Percentiles rank a stretch among this genome's conserved stretches.
These are phyloP conservation scores for Apodemus agrarius DNA, from an alignment of 2,797 vertebrate genomes.

Conservation along the genomic window DNA sequence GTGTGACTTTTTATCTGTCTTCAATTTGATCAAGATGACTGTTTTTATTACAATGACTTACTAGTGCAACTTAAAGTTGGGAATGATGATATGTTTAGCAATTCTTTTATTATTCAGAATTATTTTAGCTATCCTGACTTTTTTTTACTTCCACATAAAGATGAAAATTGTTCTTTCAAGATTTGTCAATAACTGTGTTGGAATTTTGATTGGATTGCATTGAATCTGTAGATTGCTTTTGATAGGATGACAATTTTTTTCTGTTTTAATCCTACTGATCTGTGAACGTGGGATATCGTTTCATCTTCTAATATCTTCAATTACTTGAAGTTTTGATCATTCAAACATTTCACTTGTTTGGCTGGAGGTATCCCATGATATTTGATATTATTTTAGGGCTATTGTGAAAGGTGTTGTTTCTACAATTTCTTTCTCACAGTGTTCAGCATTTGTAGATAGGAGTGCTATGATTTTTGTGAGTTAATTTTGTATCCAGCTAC, in stretches of 20 bases:
- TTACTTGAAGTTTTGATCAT: neutral
- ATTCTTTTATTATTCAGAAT: neutral
- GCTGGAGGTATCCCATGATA: neutral
- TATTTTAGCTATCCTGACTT: neutral
- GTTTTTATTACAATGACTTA: neutral
- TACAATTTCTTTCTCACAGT: neutral
- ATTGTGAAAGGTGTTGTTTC: neutral
- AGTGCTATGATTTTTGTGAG: neutral
- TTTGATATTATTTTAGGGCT: neutral
- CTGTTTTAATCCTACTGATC: neutral
- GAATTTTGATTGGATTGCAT: neutral
- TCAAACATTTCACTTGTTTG: neutral
- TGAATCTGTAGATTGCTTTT: neutral
- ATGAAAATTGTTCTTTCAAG: neutral
- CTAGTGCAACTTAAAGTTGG: neutral
- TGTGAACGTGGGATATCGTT: neutral
- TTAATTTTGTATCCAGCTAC: neutral
- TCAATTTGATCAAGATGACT: neutral
- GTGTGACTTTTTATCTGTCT: neutral
- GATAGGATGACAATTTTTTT: neutral
- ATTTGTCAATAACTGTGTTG: neutral
- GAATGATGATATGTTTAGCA: neutral
- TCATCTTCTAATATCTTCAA: neutral
- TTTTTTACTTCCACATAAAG: neutral
- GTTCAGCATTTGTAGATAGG: neutral